These are phyloP conservation scores for Trissolcus japonicus DNA, from an alignment of 2,888 invertebrate genomes.

Conservation along the genomic window DNA sequence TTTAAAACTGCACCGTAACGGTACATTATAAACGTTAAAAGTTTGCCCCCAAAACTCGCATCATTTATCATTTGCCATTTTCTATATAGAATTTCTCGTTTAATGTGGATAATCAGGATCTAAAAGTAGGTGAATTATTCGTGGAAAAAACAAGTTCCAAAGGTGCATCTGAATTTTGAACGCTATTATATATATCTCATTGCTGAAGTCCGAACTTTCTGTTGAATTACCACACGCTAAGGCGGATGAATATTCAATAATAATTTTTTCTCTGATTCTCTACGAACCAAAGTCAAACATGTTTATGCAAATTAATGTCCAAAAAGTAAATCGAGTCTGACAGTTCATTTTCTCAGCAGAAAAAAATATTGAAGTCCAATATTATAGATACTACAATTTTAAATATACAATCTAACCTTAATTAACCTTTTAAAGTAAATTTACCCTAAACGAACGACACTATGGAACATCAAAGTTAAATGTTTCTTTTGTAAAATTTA, in stretches of 20 bases:
- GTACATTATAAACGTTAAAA: conserved; percentile 9
- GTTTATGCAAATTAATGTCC: conserved; percentile 20
- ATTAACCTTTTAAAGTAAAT: conserved; percentile 23
- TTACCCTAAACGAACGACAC: conserved; percentile 22
- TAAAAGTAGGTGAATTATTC: conserved; percentile 7
- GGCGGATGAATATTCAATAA: conserved; percentile 35
- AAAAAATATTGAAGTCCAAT: no score
- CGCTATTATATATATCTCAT: conserved; percentile 1
- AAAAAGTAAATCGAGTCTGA: conserved; percentile 9
- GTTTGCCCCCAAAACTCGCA: conserved; percentile 6
- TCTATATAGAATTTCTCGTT: conserved; percentile 7
- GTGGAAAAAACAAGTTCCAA: conserved; percentile 13
- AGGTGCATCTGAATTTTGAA: conserved; percentile 18
- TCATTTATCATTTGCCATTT: conserved; percentile 12
- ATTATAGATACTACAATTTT: no score
- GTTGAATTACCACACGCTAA: conserved; percentile 12
- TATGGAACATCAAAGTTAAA: conserved; percentile 24
- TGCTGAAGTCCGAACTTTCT: conserved; percentile 15
- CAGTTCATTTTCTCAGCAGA: conserved; percentile 1
- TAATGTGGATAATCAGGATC: conserved; percentile 7
- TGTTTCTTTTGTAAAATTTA: conserved; percentile 14
- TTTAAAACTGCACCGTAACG: neutral
- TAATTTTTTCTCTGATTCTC: conserved; percentile 15
- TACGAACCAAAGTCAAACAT: conserved; percentile 1
- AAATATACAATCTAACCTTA: neutral